phyloP scores from a whole-genome alignment of 2,888 invertebrate genomes.

The Orthosia incerta region DNA sequence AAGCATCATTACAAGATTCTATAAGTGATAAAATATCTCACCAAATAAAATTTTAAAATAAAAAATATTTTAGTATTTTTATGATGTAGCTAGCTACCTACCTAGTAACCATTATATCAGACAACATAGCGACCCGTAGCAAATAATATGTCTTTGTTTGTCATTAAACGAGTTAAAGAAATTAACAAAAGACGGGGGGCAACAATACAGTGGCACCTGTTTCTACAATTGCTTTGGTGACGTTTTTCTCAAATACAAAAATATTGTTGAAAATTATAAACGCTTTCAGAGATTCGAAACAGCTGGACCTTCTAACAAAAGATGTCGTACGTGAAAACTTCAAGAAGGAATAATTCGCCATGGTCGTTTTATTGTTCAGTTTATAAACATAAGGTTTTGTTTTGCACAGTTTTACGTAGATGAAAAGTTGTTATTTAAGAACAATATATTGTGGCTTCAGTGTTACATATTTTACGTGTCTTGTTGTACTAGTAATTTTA shows the following conservation, averaged over 20 bases:
- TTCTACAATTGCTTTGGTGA: constrained; percentile 47
- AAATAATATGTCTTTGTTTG: constrained; percentile 18
- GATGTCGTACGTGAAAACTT: background rate
- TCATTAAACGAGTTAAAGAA: constrained; percentile 20
- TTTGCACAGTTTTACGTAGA: background rate
- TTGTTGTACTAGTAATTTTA: background rate
- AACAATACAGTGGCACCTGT: constrained; percentile 51
- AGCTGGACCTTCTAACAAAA: constrained; percentile 18
- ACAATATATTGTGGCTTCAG: background rate
- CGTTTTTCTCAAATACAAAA: constrained; percentile 24
- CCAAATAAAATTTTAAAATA: constrained; percentile 2
- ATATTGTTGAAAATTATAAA: constrained; percentile 24
- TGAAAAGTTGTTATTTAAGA: background rate
- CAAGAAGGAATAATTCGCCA: constrained; percentile 15
- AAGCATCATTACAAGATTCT: no score
- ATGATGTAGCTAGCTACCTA: background rate
- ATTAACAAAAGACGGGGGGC: constrained; percentile 41
- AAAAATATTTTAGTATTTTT: background rate
- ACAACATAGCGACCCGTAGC: constrained; percentile 13
- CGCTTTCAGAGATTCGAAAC: constrained; percentile 37
- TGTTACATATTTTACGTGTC: background rate
- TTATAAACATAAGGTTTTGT: background rate
- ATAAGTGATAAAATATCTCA: background rate
- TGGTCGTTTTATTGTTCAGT: background rate
- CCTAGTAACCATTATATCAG: background rate